Evolutionary conservation across 2,797 vertebrate genomes (phyloP), one percentile per base, ranked within the genome.

Genomic region (Neosilurus hyrtlii): DNA sequence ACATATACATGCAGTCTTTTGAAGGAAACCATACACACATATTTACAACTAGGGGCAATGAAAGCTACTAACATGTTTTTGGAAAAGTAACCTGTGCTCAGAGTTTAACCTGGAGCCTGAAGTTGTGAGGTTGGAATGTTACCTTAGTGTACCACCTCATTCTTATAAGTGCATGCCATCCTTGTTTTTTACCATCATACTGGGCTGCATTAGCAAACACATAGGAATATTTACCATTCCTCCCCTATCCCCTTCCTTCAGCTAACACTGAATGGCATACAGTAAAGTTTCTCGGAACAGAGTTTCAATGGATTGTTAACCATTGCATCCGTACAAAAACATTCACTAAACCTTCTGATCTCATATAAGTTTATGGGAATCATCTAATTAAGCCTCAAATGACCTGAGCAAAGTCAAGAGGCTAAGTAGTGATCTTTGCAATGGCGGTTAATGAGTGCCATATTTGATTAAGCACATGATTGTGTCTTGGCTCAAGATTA

Each of bases 401-500:
- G 85, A 84, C 85, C 85, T 85, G 84, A 86, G 79, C 82, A 86
- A 88, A 80, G 82, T 86, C 83, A 84, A 86, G 82, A 73, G 82
- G 52, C 73, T 85, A 67, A 37, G 77, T 70, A 81, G 81, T 82
- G 74, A 84, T 80, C 61, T 83, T 81, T 81, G 73, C 62, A 85
- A 82, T 54, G 37, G 75, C 51, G 54, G 78, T 83, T 79, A 81
- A 73, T 85, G 75, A 87, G 83, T 86, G 84, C 76, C 77, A 79
- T 68, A 88, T 87, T 85, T 87, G 85, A 88, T 89, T 92, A 89
- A 85, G 81, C 84, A 83, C 37, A 75, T 88, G 86, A 91, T 91
- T 90, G 86, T 79, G 82, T 85, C 89, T 87, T 86, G 86, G 56
- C 70, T 88, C 66, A 63, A 91, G 90, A 92, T 89, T 88, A 85